Conservation (phyloP, 2,888 invertebrate genomes). For the Bellardia pandia region DNA sequence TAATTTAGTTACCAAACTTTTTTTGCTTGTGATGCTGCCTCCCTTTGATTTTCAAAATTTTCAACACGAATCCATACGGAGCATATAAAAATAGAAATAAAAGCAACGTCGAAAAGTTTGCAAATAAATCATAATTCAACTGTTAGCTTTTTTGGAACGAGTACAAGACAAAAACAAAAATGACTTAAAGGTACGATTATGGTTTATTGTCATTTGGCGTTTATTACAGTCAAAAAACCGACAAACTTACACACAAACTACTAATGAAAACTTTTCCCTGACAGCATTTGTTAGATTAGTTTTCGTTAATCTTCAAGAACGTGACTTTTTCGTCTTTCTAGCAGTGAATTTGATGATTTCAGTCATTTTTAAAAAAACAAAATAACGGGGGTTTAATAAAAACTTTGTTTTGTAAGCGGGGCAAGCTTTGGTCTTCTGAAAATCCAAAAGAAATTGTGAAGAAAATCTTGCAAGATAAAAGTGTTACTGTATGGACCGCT, state of each 20-base stretch:
- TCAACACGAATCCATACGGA: neutral
- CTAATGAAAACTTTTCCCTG: neutral
- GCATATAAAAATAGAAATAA: neutral
- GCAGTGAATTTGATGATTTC: too few relatives aligned
- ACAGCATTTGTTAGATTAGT: too few relatives aligned
- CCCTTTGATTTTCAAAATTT: neutral
- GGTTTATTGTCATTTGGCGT: constrained; percentile 1
- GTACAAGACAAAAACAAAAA: neutral
- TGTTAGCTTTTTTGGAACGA: neutral
- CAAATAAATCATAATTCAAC: constrained; percentile 27
- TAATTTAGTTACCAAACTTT: constrained; percentile 3
- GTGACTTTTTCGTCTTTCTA: too few relatives aligned
- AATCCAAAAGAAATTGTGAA: too few relatives aligned
- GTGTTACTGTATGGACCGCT: too few relatives aligned
- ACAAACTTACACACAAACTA: neutral
- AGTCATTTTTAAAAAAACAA: too few relatives aligned
- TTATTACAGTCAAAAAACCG: neutral
- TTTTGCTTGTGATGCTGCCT: neutral
- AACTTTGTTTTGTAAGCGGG: too few relatives aligned
- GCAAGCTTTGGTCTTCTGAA: too few relatives aligned
- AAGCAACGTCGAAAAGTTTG: neutral
- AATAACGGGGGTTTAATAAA: too few relatives aligned
- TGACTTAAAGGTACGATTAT: neutral
- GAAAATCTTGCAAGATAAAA: too few relatives aligned
- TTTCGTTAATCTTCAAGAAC: too few relatives aligned